Percentiles rank a stretch among this genome's conserved stretches.
These are phyloP conservation scores for Trachemys scripta DNA, from an alignment of 2,113 vertebrate genomes.

Conservation along the genomic window DNA sequence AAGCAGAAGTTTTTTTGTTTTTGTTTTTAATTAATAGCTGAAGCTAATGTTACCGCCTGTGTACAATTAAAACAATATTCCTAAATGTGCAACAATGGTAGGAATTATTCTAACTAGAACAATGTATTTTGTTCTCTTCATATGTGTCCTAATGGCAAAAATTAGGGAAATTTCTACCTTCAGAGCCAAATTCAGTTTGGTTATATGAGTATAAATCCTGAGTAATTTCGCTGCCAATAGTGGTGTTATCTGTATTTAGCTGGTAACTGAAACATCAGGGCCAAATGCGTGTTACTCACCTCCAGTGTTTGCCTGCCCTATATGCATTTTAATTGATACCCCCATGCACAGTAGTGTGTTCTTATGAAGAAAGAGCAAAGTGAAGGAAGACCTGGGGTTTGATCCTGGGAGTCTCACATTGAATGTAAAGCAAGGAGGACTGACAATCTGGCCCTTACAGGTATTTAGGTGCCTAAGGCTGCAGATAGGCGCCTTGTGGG, in stretches of 20 bases:
- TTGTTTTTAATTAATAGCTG: not conserved
- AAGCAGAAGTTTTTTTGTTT: not conserved
- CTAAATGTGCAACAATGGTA: not conserved
- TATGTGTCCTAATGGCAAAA: slow-evolving; percentile 3
- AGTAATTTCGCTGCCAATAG: not conserved
- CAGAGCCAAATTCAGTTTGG: slow-evolving; percentile 25
- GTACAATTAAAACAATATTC: not conserved
- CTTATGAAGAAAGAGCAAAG: not conserved
- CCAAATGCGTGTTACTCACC: too few relatives aligned
- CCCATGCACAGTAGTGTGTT: not conserved
- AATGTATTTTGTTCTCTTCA: not conserved
- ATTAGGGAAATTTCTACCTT: not conserved
- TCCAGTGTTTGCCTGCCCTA: not conserved
- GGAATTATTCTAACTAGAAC: not conserved
- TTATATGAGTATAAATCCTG: not conserved
- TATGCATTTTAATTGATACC: not conserved
- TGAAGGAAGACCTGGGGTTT: rapidly evolving
- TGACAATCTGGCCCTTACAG: not conserved
- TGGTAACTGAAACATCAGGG: not conserved
- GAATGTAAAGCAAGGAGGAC: not conserved
- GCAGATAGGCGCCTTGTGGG: not conserved
- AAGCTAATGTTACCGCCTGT: not conserved
- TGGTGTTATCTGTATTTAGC: not conserved
- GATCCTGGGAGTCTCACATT: not conserved
- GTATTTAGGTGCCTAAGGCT: not conserved